Evolutionary conservation across 2,797 vertebrate genomes (phyloP), one percentile per base, ranked within the genome.

Genomic region (Cuculus canorus): DNA sequence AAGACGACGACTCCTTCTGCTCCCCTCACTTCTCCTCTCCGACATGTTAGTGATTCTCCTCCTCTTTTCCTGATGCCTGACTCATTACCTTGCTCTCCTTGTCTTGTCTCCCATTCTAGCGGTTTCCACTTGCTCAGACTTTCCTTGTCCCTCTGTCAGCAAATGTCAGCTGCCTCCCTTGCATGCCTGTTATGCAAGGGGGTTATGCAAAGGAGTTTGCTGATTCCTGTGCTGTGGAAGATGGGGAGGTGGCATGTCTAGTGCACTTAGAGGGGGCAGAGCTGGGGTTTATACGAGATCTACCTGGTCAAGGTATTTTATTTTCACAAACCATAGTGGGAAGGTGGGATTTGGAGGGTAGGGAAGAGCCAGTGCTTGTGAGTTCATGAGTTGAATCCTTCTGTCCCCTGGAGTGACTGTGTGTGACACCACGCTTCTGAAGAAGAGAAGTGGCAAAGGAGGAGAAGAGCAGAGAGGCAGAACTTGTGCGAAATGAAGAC

Each of bases 1-100:
- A 99, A 97, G 99, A 99, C 98, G 99, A 99, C 98, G 99, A 99
- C 99, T 99, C 99, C 87, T 99, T 99, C 99, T 99, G 99, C 99
- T 99, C 99, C 98, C 99, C 99, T 98, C 98, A 98, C 98, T 98
- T 98, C 98, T 98, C 98, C 98, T 98, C 98, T 98, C 98, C 98
- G 0, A 98, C 98, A 98, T 99, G 99, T 99, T 99, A 99, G 99
- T 99, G 99, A 98, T 98, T 99, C 98, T 99, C 98, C 97, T 98
- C 97, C 98, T 98, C 97, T 98, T 92, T 94, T 95, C 96, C 95
- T 92, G 93, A 83, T 96, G 92, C 82, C 95, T 94, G 32, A 88
- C 79, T 93, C 56, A 56, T 70, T 82, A 64, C 93, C 94, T 91
- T 82, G 75, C 93, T 90, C 59, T 95, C 90, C 91, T 92, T 73